Evolutionary conservation across 2,888 invertebrate genomes (phyloP), one percentile per base, ranked within the genome.

Genomic region (Syrista parreyssii): DNA sequence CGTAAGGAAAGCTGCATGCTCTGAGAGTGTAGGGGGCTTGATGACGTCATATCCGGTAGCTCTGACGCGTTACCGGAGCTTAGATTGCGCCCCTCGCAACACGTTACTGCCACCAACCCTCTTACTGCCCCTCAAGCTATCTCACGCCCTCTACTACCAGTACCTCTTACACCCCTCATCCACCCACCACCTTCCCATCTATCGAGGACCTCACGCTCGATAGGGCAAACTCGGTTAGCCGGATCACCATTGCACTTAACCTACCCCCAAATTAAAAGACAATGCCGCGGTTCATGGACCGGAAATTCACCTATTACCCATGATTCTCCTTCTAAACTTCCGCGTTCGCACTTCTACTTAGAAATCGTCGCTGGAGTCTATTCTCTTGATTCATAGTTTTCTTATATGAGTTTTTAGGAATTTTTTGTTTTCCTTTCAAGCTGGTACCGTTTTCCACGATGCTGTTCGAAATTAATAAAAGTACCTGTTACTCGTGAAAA

Each of bases 11-110:
- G 75, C 69, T 72, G 72, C 73, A 69, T 73, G 75, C 75, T 68
- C 34, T 12, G 34, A 69, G 68, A 55, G 68, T 69, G 75, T 35
- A 73, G 75, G 69, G 35, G 34, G 75, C 78, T 84, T 83, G 86
- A 86, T 87, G 87, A 87, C 85, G 87, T 89, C 87, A 86, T 86
- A 86, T 88, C 87, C 86, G 86, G 86, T 84, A 86, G 79, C 86
- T 80, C 83, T 82, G 84, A 85, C 84, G 81, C 83, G 83, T 84
- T 82, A 83, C 78, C 76, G 83, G 83, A 85, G 85, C 85, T 82
- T 80, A 80, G 83, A 85, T 85, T 82, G 84, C 80, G 82, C 76
- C 76, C 77, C 78, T 76, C 76, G 75, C 76, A 79, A 78, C 80
- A 78, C 79, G 82, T 80, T 82, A 81, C 80, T 76, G 78, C 75